Evolutionary conservation across 2,888 invertebrate genomes (phyloP).

Genomic region (Onthophagus sagittarius): DNA sequence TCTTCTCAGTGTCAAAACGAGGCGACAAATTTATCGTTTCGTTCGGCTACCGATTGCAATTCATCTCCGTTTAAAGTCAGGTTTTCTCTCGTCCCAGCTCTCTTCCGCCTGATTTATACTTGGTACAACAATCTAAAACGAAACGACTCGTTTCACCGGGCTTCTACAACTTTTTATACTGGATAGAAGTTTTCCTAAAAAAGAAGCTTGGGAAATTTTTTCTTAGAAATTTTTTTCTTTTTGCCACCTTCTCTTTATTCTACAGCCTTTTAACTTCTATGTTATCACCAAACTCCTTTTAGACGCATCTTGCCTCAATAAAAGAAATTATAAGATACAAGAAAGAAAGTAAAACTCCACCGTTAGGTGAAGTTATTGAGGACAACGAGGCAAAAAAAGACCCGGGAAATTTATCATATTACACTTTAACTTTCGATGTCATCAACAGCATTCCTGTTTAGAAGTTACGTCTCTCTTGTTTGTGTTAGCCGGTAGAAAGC

Average conservation of each 20-base stretch:
- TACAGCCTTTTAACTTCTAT: neutral
- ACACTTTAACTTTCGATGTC: too few relatives aligned
- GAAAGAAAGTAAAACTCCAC: neutral
- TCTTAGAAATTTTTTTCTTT: neutral
- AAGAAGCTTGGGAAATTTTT: neutral
- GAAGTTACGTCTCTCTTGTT: neutral
- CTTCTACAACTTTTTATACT: neutral
- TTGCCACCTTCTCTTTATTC: neutral
- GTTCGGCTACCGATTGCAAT: neutral
- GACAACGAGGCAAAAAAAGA: too few relatives aligned
- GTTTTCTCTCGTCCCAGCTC: neutral
- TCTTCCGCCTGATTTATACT: neutral
- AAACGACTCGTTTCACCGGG: neutral
- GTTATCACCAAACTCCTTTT: neutral
- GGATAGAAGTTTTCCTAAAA: neutral
- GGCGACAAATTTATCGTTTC: neutral
- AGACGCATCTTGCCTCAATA: neutral
- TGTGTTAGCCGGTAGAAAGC: neutral
- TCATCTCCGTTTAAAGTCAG: neutral
- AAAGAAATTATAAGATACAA: neutral
- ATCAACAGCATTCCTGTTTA: neutral
- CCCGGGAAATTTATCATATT: too few relatives aligned
- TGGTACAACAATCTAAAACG: neutral
- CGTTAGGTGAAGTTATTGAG: too few relatives aligned
- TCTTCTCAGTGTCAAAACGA: neutral